Base-by-base conservation (phyloP, 2,888 invertebrate species). In the Ethmia dodecea region DNA sequence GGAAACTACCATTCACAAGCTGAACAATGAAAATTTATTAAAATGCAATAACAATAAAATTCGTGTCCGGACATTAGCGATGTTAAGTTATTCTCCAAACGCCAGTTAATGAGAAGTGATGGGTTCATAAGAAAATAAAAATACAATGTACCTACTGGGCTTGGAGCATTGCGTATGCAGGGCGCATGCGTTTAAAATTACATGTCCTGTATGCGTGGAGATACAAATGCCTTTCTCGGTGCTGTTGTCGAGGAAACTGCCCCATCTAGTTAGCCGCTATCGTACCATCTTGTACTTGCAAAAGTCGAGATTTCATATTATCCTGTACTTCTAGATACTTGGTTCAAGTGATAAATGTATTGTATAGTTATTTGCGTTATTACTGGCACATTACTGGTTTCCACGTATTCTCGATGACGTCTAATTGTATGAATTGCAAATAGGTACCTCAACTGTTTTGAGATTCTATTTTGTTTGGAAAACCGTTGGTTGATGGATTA, bases 41-140 rank as follows among this genome's bases (percentile, higher is more conserved):
- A 81, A 84, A 86, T 79, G 84, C 80, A 76, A 83, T 86, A 86
- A 83, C 81, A 83, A 86, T 84, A 84, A 83, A 84, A 83, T 76
- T 79, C 75, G 71, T 84, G 83, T 79, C 81, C 83, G 80, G 79
- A 83, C 83, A 83, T 84, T 84, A 81, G 64, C 45, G 62, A 86
- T 83, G 83, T 68, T 77, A 86, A 86, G 61, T 80, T 86, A 86
- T 86, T 86, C 86, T 83, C 66, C 72, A 77, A 83, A 83, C 84
- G 81, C 76, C 75, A 77, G 70, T 86, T 86, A 86, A 86, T 86
- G 84, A 86, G 86, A 86, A 86, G 72, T 84, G 84, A 86, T 86
- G 86, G 77, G 83, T 84, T 86, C 80, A 61, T 80, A 77, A 77
- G 84, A 84, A 84, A 83, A 80, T 79, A 67, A 70, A 77, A 80